Base-by-base conservation (phyloP, 2,888 invertebrate genomes). In the Frankliniella intonsa region DNA sequence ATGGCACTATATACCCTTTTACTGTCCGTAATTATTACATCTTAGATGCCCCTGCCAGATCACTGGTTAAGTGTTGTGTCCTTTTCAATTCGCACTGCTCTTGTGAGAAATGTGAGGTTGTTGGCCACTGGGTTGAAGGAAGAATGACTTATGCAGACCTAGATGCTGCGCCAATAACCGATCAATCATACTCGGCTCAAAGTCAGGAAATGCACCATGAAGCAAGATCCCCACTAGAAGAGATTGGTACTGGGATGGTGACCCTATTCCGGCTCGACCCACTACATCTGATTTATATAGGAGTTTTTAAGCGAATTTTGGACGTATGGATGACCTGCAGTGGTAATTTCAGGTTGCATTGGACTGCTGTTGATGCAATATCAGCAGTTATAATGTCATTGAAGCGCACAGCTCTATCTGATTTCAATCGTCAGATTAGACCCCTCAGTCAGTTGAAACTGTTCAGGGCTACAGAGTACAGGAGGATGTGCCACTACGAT, bases 301-400 rank as follows among this genome's bases (percentile, higher is more conserved):
- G 85, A 49, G 83, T 84, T n/a, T 81, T 84, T 50, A 84, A 84
- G 82, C 83, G 84, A 83, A 82, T 85, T 22, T 81, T 85, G 80
- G 82, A 51, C 81, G 81, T 82, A 65, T 83, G 82, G 83, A 76
- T 80, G 25, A 62, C 82, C 65, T 81, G 82, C 51, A 80, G 12
- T 51, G 51, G 51, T 11, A 9, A 51, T 11, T 11, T 12, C 51
- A 51, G 12, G 12, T 12, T 51, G 9, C 51, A 12, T 51, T 9
- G 9, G 9, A 9, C 9, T 11, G 12, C 51, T 51, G n/a, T n/a
- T n/a, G n/a, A n/a, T n/a, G n/a, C n/a, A n/a, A n/a, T n/a, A n/a
- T n/a, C n/a, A n/a, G n/a, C n/a, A n/a, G n/a, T n/a, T n/a, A n/a
- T n/a, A n/a, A n/a, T n/a, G n/a, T n/a, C n/a, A n/a, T n/a, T n/a